A percentile compares a stretch with the other conserved stretches of the same genome.
These are phyloP conservation scores for Agrypnus murinus DNA, from an alignment of 2,888 invertebrate species.

Conservation along the genomic window DNA sequence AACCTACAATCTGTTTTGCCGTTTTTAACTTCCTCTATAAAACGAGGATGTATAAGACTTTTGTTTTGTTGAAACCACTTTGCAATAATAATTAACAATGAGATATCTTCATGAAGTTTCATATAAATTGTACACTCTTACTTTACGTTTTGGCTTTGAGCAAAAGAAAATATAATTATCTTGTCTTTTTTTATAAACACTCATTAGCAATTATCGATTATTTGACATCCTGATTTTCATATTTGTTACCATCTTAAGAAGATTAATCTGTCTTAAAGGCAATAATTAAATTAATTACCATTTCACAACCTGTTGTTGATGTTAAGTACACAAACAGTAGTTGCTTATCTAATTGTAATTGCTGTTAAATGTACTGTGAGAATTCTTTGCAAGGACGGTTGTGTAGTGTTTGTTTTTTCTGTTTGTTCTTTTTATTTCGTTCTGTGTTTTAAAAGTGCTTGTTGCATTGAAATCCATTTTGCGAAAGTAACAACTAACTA, in stretches of 20 bases:
- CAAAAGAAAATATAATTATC: too few relatives aligned
- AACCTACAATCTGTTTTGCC: slow-evolving; percentile 13
- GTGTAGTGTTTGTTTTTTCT: neutral
- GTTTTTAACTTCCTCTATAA: slow-evolving; percentile 32
- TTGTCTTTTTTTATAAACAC: too few relatives aligned
- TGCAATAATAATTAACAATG: slow-evolving; percentile 28
- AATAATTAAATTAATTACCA: too few relatives aligned
- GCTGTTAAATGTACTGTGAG: slow-evolving; percentile 35
- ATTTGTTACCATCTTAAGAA: too few relatives aligned
- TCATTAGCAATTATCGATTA: too few relatives aligned
- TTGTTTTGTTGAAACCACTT: slow-evolving; percentile 31
- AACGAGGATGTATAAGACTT: slow-evolving; percentile 25
- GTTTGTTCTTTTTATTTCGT: too few relatives aligned
- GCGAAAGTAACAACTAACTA: slow-evolving; percentile 8
- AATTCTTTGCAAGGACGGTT: slow-evolving; percentile 38
- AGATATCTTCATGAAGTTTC: slow-evolving; percentile 25
- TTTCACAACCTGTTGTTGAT: slow-evolving; percentile 15
- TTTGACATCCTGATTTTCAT: too few relatives aligned
- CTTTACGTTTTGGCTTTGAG: slow-evolving; percentile 7
- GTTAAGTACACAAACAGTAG: slow-evolving; percentile 5
- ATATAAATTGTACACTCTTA: slow-evolving; percentile 15
- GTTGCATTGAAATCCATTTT: slow-evolving; percentile 11
- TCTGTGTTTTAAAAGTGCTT: neutral
- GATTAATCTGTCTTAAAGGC: neutral
- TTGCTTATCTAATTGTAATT: slow-evolving; percentile 28